A percentile compares a stretch with the other conserved stretches of the same genome.
These are phyloP conservation scores for Amitus sp. DNA, from an alignment of 2,888 invertebrate species.

Conservation along the genomic window DNA sequence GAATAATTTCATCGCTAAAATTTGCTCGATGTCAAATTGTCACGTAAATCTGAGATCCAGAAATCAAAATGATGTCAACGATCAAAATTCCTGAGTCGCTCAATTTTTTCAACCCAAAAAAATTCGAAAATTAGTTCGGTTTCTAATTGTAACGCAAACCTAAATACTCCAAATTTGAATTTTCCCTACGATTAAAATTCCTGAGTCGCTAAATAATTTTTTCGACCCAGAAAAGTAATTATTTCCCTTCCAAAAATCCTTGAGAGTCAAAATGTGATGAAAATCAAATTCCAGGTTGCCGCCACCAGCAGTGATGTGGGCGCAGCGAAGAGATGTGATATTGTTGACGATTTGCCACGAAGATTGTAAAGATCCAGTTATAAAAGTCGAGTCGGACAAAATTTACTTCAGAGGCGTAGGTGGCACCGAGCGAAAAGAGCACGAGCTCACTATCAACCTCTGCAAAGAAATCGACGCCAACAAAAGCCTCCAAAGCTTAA, in stretches of 20 bases:
- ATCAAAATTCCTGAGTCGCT: no score
- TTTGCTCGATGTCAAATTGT: no score
- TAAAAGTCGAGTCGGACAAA: slow-evolving; percentile 73
- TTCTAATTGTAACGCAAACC: no score
- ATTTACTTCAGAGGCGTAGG: slow-evolving; percentile 88
- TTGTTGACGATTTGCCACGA: slow-evolving; percentile 92
- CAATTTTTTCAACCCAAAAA: no score
- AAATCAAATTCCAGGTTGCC: slow-evolving; percentile 65
- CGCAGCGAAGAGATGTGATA: slow-evolving; percentile 84
- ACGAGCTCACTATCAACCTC: slow-evolving; percentile 89
- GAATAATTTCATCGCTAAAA: no score
- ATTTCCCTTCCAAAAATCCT: not conserved
- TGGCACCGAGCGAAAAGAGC: slow-evolving; percentile 83
- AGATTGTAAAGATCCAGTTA: slow-evolving; percentile 84
- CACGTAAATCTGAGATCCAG: no score
- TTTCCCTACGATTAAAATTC: no score
- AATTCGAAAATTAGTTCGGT: no score
- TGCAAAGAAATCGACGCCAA: slow-evolving; percentile 85
- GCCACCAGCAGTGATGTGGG: slow-evolving; percentile 93
- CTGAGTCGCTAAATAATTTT: no score
- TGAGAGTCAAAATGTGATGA: not conserved
- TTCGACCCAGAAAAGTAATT: no score
- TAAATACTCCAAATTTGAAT: no score
- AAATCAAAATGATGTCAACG: no score
- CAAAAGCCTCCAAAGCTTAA: slow-evolving; percentile 77